These are phyloP conservation scores for Lynx canadensis DNA, from an alignment of 2,113 vertebrate species.

Conservation along the genomic window DNA sequence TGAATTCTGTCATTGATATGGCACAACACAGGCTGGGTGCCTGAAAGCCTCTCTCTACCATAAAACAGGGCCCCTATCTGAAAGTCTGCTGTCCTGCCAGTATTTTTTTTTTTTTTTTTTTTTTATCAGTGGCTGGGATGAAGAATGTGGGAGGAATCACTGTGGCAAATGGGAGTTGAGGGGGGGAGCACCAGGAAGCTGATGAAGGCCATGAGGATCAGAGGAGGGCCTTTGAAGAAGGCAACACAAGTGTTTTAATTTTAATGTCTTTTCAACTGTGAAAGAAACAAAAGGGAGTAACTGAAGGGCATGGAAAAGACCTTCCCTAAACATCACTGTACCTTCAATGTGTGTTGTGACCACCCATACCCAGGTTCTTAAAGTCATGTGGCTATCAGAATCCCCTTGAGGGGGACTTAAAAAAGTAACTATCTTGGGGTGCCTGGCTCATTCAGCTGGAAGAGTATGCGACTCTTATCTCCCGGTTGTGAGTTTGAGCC, in stretches of 20 bases:
- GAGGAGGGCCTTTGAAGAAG: not conserved
- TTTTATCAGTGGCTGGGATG: not conserved
- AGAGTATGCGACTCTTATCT: not conserved
- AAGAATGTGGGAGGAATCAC: conserved; percentile 26
- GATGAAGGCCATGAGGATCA: not conserved
- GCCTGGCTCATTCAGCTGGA: not conserved
- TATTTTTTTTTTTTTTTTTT: not conserved
- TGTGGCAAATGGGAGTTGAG: not conserved
- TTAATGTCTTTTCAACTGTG: not conserved
- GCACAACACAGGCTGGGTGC: not conserved
- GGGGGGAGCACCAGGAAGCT: not conserved
- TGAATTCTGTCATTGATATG: not conserved
- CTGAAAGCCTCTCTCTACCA: not conserved
- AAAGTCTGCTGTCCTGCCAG: not conserved
- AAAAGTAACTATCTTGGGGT: not conserved
- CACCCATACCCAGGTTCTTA: not conserved
- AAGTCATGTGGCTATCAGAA: not conserved
- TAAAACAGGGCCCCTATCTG: not conserved
- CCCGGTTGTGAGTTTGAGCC: not conserved
- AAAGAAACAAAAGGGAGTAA: not conserved
- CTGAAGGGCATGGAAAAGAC: not conserved
- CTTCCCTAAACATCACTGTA: not conserved
- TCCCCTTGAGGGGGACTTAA: not conserved
- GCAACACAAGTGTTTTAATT: not conserved
- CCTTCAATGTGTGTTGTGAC: not conserved